Percentiles rank a stretch among this genome's conserved stretches.
Evolutionary conservation across 2,113 vertebrate genomes (phyloP).

Genomic region (Elephantulus edwardii): DNA sequence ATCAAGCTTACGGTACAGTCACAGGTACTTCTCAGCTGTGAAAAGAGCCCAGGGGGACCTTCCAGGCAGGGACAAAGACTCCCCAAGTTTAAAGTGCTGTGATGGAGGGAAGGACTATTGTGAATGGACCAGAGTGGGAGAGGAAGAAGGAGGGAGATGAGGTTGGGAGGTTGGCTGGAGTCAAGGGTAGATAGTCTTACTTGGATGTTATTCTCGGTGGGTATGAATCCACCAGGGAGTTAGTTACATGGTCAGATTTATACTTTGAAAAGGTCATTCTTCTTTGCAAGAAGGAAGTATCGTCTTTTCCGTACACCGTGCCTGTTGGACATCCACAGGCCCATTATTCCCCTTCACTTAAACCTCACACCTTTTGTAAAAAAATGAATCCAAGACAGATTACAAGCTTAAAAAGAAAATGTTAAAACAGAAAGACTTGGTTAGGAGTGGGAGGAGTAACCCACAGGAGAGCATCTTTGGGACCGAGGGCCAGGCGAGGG

Average conservation of each 20-base stretch:
- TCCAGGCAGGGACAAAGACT: neutral
- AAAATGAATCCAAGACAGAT: conserved; percentile 20
- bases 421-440: neutral
- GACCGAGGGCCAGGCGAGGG: neutral
- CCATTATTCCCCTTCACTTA: neutral
- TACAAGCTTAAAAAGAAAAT: conserved; percentile 1
- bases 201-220: neutral
- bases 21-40: neutral
- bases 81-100: neutral
- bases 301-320: neutral
- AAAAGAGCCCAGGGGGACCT: neutral
- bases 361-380: neutral
- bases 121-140: neutral
- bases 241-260: neutral
- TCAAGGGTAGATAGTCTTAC: neutral
- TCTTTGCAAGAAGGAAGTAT: neutral
- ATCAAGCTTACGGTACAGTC: neutral
- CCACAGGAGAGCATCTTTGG: neutral
- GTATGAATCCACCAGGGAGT: neutral
- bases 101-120: neutral
- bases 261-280: neutral
- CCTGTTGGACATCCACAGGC: neutral
- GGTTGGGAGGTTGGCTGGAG: neutral
- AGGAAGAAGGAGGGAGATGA: neutral
- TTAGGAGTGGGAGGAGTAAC: neutral